phyloP scores from a whole-genome alignment of 2,113 vertebrate genomes.

The Gymnorhina tibicen region DNA sequence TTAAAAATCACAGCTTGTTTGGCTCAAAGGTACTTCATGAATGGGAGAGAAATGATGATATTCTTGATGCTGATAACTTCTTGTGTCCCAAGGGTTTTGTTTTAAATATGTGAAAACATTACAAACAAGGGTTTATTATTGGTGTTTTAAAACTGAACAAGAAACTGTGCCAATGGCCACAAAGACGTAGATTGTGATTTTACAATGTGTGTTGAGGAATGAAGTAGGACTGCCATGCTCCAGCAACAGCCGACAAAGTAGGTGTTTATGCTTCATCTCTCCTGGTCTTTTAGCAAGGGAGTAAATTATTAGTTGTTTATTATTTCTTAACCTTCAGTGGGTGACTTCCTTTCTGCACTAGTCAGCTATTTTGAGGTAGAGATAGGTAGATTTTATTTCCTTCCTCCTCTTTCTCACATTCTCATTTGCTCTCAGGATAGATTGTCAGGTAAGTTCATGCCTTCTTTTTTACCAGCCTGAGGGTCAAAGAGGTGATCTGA shows the following conservation, averaged over 20 bases:
- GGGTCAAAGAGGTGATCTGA: background rate
- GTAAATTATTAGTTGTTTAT: slow-evolving; percentile 38
- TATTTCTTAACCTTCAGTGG: slow-evolving; percentile 35
- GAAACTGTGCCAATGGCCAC: slow-evolving; percentile 1
- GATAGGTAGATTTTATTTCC: background rate
- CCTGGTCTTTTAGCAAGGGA: background rate
- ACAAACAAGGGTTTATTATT: background rate
- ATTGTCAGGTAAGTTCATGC: background rate
- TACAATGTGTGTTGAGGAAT: background rate
- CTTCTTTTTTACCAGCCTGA: background rate
- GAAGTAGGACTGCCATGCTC: background rate
- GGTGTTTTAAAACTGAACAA: background rate
- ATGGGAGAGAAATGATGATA: background rate
- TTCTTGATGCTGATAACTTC: background rate
- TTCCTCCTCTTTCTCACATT: background rate
- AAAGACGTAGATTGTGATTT: slow-evolving; percentile 14
- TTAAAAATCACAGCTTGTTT: background rate
- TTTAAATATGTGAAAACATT: background rate
- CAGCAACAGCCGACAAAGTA: background rate
- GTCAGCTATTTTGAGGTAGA: background rate
- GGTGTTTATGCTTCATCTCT: slow-evolving; percentile 14
- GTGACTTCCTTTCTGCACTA: slow-evolving; percentile 2
- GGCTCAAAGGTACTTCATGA: background rate
- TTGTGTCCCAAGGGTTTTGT: background rate
- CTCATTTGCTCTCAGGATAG: background rate